Conservation (phyloP, 2,797 vertebrate genomes). For the Erpetoichthys calabaricus region DNA sequence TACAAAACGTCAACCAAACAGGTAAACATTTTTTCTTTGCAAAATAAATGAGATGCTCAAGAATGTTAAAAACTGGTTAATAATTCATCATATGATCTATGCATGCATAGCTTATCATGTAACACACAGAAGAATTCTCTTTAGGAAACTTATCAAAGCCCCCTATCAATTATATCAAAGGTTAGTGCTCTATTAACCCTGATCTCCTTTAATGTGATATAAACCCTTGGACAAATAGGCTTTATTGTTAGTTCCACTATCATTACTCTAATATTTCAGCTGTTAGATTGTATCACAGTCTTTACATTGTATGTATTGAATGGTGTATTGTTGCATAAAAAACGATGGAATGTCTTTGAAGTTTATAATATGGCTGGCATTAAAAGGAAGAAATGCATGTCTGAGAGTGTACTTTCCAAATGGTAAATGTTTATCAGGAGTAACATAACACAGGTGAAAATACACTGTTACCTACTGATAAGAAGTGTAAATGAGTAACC, state of each 20-base stretch:
- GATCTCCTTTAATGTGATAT: not conserved
- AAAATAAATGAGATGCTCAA: not conserved
- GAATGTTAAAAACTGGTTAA: not conserved
- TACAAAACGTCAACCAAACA: slow-evolving; percentile 36
- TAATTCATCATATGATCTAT: not conserved
- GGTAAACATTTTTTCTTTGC: slow-evolving; percentile 49
- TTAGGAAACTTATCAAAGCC: not conserved
- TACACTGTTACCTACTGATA: too few relatives aligned
- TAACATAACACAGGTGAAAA: too few relatives aligned
- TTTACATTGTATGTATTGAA: slow-evolving; percentile 13
- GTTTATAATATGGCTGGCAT: slow-evolving; percentile 9
- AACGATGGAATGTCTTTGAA: slow-evolving; percentile 51
- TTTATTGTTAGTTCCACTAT: not conserved
- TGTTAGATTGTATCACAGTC: slow-evolving; percentile 3
- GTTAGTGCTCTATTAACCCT: too few relatives aligned
- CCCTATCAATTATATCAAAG: too few relatives aligned
- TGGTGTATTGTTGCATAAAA: slow-evolving; percentile 25
- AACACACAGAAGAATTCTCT: not conserved
- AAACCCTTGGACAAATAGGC: not conserved
- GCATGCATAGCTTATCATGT: too few relatives aligned
- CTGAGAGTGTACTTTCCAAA: too few relatives aligned
- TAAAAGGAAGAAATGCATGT: too few relatives aligned
- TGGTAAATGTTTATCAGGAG: too few relatives aligned
- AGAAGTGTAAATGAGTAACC: too few relatives aligned
- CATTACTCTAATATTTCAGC: slow-evolving; percentile 1